Percentiles rank a stretch among this genome's conserved stretches.
Evolutionary conservation across 2,797 vertebrate genomes (phyloP).

Genomic region (Malurus splendens): DNA sequence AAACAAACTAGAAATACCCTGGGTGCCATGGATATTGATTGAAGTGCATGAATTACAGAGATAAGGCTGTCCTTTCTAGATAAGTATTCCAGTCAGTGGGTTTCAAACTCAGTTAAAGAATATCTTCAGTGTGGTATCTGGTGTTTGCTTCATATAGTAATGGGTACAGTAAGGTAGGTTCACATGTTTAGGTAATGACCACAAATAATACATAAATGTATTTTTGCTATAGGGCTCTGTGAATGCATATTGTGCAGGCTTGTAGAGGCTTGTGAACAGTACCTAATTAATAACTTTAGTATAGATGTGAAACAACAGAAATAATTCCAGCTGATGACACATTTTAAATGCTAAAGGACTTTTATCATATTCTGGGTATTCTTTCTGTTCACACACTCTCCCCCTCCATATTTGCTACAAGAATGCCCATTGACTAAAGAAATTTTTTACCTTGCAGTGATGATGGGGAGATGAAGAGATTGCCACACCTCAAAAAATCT

Average conservation of each 20-base stretch:
- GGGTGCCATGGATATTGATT: neutral
- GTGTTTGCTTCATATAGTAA: neutral
- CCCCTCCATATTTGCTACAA: neutral
- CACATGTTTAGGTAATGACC: neutral
- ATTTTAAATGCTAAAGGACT: neutral
- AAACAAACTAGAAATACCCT: neutral
- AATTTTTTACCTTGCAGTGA: neutral
- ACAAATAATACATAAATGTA: neutral
- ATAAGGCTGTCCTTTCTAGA: neutral
- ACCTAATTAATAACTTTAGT: neutral
- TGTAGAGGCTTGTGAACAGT: neutral
- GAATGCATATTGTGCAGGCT: neutral
- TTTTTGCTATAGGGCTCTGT: neutral
- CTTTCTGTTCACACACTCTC: neutral
- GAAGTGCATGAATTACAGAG: neutral
- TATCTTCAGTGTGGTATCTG: neutral
- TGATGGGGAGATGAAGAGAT: neutral
- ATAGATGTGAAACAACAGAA: neutral
- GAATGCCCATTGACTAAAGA: neutral
- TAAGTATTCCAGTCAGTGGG: neutral
- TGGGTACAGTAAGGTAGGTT: neutral
- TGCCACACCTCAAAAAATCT: neutral
- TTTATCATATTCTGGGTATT: neutral
- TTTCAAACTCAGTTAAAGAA: neutral
- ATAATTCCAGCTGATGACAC: neutral